Evolutionary conservation across 2,888 invertebrate species (phyloP).

Genomic region (Minunthozetes semirufus): DNA sequence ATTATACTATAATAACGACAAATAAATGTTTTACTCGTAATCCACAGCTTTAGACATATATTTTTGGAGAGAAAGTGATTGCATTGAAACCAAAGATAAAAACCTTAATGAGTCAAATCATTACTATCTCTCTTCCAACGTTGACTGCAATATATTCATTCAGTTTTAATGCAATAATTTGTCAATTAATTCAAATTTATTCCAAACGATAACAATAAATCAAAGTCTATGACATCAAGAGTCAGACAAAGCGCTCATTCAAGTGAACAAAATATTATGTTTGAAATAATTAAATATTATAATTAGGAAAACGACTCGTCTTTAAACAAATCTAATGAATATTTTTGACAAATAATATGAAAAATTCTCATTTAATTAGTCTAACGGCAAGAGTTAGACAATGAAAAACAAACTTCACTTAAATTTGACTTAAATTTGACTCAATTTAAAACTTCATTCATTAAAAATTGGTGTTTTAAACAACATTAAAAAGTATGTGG

Average conservation of each 20-base stretch:
- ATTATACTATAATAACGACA: neutral
- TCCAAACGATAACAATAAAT: neutral
- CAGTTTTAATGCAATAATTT: neutral
- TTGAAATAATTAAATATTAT: neutral
- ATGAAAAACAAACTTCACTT: too few relatives aligned
- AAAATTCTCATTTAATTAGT: too few relatives aligned
- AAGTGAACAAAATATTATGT: neutral
- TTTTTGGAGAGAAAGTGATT: neutral
- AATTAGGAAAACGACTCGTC: neutral
- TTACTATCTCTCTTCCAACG: neutral
- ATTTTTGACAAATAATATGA: too few relatives aligned
- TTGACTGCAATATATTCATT: neutral
- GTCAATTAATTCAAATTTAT: neutral
- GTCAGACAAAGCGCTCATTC: neutral
- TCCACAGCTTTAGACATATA: neutral
- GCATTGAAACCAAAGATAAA: neutral
- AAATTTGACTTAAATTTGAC: too few relatives aligned
- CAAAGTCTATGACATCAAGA: neutral
- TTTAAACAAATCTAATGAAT: too few relatives aligned
- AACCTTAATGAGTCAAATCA: conserved; percentile 6
- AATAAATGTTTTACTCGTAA: neutral
- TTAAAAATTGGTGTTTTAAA: too few relatives aligned
- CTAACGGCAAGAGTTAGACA: too few relatives aligned
- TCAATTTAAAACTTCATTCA: too few relatives aligned
- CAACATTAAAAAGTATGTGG: too few relatives aligned